Base-by-base conservation (phyloP, 1,140 invertebrate genomes). In the Drosophila funebris region DNA sequence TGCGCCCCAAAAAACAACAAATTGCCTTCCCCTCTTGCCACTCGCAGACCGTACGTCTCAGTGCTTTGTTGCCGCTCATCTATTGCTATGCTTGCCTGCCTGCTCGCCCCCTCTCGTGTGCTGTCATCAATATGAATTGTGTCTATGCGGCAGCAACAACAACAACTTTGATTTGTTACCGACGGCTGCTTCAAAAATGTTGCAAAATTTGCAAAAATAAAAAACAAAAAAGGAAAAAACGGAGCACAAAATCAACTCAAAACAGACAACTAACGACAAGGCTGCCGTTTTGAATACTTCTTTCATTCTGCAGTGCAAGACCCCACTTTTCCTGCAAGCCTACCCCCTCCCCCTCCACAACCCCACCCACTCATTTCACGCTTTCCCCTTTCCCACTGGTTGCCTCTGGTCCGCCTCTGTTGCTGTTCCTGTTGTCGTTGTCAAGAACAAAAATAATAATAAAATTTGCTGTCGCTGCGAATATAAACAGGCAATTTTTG, bases 401-500 rank as follows among this genome's bases (percentile, higher is more conserved):
- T n/a, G n/a, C 22, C 39, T 46, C 46, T 54, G 39, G 53, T 24
- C 18, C 41, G 16, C 20, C 44, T 27, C 43, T 54, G 24, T 57
- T 53, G 44, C 61, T 41, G 50, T 52, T 52, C 57, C 66, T 54
- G 64, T 63, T 79, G 77, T 73, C 74, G 77, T 87, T 85, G 81
- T 85, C 82, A 85, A 81, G 70, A 87, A 85, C 77, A 81, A 85
- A 85, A 85, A 87, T 85, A 81, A 81, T 87, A 85, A 85, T 85
- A 85, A 85, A 85, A 85, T 81, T 85, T 87, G 82, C 82, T 85
- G 82, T 85, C 82, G 77, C 82, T 85, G 82, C 82, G 82, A 85
- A 85, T 87, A 85, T 85, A 85, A 85, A 85, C 81, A 85, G 82
- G 82, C 82, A 85, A 87, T 85, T 85, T 87, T 81, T 81, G 82